Base-by-base conservation (phyloP, 2,888 invertebrate species). In the Listrodromus nycthemerus region DNA sequence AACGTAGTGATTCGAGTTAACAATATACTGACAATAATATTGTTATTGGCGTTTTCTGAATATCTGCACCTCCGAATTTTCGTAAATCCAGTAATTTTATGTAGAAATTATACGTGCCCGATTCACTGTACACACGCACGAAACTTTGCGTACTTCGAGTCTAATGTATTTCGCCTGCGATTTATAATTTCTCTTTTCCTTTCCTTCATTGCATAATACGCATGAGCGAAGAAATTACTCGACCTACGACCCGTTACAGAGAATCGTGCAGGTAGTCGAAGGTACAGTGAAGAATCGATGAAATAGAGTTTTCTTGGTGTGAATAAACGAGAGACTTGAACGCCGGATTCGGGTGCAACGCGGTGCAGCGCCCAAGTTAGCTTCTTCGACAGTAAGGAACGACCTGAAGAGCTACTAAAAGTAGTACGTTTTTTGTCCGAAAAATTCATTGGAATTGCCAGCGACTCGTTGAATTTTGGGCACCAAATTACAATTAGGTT, bases 321-420 rank as follows among this genome's bases (percentile, higher is more conserved):
- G 45, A 70, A n/a, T 5, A 71, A 83, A 76, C 80, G 19, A 71
- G 83, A 76, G 83, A 83, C 71, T 80, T 76, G 75, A 83, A 83
- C 66, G 83, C 80, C 55, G 50, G 83, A 71, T 41, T 27, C 37
- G 75, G 66, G 45, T 58, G 66, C 27, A 61, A 21, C 66, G 58
- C 10, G 30, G 8, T 1, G 55, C 13, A 16, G 3, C 41, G 73
- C 55, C 58, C 58, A 61, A 73, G 41, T 41, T 41, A 41, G 13
- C n/a, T 16, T 16, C 16, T 41, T 41, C 16, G 41, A 41, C 3
- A 5, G 3, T 37, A 37, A 37, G 37, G 8, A 37, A 37, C 8
- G 10, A 37, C 8, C 10, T 37, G 8, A 37, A 37, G 37, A 10
- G 37, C 37, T 37, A 37, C 2, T 10, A 37, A 37, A 37, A 37